Conservation (phyloP, 1,140 invertebrate genomes). For the Pseudomyrmex gracilis region DNA sequence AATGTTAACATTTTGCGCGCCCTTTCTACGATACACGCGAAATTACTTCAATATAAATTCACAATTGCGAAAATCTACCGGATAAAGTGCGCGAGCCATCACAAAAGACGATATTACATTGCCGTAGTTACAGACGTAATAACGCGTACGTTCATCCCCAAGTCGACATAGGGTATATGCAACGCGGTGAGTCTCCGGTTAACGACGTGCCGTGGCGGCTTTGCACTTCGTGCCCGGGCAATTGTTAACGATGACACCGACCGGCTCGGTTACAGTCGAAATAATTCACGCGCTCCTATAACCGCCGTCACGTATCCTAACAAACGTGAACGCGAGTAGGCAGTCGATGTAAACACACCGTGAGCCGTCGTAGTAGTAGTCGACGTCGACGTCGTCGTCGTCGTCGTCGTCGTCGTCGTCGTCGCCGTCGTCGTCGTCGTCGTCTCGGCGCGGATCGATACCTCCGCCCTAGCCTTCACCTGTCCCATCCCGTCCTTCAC, state of each 20-base stretch:
- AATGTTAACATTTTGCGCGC: too few relatives aligned
- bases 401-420: slow-evolving; percentile 2
- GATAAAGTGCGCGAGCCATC: too few relatives aligned
- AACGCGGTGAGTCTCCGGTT: not conserved
- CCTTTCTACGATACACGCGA: too few relatives aligned
- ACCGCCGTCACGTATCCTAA: slow-evolving; percentile 52
- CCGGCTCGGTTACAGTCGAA: slow-evolving; percentile 38
- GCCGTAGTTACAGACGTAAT: slow-evolving; percentile 20
- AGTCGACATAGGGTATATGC: slow-evolving; percentile 29
- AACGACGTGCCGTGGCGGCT: slow-evolving; percentile 31
- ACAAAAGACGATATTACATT: not conserved
- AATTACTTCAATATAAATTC: too few relatives aligned
- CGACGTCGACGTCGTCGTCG: slow-evolving; percentile 7
- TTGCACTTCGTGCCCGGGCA: slow-evolving; percentile 39
- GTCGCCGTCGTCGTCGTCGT: slow-evolving; percentile 41
- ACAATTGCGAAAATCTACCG: too few relatives aligned
- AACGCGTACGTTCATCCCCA: slow-evolving; percentile 23
- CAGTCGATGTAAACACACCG: slow-evolving; percentile 47
- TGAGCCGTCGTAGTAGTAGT: not conserved
- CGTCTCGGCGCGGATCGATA: slow-evolving; percentile 60
- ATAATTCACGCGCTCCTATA: slow-evolving; percentile 47
- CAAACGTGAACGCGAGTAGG: slow-evolving; percentile 36
- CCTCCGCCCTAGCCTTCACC: slow-evolving; percentile 16
- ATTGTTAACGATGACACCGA: slow-evolving; percentile 39
- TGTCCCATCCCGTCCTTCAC: slow-evolving; percentile 16